Evolutionary conservation across 2,113 vertebrate species (phyloP).

Genomic region (Hyperoodon ampullatus): DNA sequence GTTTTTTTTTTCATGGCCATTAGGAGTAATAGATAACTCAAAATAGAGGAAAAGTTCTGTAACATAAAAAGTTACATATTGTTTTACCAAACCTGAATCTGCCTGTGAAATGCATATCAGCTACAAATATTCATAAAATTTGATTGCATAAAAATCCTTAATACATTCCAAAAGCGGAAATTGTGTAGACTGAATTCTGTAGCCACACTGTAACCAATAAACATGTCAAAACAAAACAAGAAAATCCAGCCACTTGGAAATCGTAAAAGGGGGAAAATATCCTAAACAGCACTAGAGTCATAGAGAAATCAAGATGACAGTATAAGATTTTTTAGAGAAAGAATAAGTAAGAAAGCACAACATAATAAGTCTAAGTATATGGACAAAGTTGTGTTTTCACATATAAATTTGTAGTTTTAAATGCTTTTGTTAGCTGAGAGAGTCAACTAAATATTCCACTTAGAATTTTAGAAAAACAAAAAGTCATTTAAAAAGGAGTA

Average conservation of each 20-base stretch:
- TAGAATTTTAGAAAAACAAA: background rate
- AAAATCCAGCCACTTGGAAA: background rate
- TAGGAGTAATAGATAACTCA: background rate
- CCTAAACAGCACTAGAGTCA: background rate
- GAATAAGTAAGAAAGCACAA: background rate
- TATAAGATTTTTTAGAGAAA: slow-evolving; percentile 5
- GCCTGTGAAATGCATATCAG: background rate
- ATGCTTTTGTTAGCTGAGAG: background rate
- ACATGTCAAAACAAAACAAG: background rate
- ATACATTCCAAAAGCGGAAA: background rate
- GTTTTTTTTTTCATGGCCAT: background rate
- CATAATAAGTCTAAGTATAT: background rate
- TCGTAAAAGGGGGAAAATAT: background rate
- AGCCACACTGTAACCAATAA: background rate
- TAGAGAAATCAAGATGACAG: slow-evolving; percentile 2
- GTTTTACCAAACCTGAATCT: slow-evolving; percentile 7
- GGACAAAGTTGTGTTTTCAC: background rate
- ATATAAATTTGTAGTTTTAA: background rate
- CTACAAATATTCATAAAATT: slow-evolving; percentile 5
- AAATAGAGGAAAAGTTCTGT: background rate
- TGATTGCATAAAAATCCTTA: background rate
- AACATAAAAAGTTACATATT: slow-evolving; percentile 38
- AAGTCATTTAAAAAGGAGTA: background rate
- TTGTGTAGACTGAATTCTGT: background rate
- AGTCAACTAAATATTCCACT: background rate